These are phyloP conservation scores for Myiopsitta monachus DNA, from an alignment of 2,113 vertebrate species.

Conservation along the genomic window DNA sequence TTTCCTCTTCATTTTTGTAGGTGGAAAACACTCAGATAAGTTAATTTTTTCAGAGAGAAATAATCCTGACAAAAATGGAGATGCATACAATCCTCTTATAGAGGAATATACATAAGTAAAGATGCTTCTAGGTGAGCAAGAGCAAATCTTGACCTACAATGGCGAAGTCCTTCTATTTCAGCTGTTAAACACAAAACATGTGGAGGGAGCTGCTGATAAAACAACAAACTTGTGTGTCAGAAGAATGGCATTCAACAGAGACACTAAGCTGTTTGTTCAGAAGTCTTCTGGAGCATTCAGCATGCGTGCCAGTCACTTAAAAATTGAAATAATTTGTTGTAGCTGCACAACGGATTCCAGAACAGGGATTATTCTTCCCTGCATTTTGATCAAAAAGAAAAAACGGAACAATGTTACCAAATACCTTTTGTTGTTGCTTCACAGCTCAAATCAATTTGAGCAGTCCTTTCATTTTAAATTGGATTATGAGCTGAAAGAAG, in stretches of 20 bases:
- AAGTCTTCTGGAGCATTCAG: conserved; percentile 65
- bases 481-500: conserved; percentile 75
- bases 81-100: background rate
- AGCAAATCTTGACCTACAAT: conserved; percentile 71
- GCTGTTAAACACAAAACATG: conserved; percentile 40
- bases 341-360: conserved; percentile 71
- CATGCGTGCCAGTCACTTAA: conserved; percentile 38
- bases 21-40: background rate
- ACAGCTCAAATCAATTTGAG: conserved; percentile 72
- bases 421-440: conserved; percentile 80
- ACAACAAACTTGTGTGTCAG: conserved; percentile 63
- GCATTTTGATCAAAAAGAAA: conserved; percentile 72
- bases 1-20: conserved; percentile 45
- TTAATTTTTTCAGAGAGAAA: background rate
- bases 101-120: background rate
- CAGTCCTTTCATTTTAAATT: conserved; percentile 76
- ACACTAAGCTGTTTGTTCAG: conserved; percentile 71
- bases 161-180: conserved; percentile 83
- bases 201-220: conserved; percentile 3
- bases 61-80: background rate
- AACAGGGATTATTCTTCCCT: conserved; percentile 77
- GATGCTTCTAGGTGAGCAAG: conserved; percentile 48
- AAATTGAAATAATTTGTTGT: conserved; percentile 75
- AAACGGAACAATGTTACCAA: conserved; percentile 49
- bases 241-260: conserved; percentile 75